phyloP scores from a whole-genome alignment of 2,797 vertebrate species.

The Leucoraja ocellata region DNA sequence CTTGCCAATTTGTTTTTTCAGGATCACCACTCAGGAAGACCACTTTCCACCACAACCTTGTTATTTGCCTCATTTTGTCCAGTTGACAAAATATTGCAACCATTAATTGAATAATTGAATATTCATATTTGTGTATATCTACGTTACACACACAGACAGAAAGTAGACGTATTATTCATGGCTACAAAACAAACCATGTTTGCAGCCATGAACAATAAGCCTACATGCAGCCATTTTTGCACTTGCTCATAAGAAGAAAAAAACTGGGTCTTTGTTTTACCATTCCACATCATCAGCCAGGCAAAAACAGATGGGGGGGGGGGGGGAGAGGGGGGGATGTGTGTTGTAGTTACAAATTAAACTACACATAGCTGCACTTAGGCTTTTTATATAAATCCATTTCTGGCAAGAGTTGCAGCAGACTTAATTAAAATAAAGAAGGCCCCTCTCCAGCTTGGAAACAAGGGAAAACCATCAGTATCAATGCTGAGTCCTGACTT shows the following conservation, averaged over 20 bases:
- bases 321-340: no score
- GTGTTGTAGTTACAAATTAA: not conserved
- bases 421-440: slow-evolving; percentile 10
- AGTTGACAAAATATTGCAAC: not conserved
- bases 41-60: not conserved
- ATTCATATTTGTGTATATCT: not conserved
- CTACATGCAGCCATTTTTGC: not conserved
- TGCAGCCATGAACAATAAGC: not conserved
- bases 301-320: no score
- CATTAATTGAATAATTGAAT: not conserved
- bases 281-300: not conserved
- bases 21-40: not conserved
- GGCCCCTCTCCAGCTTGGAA: not conserved
- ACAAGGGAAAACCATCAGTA: not conserved
- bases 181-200: not conserved
- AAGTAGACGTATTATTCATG: not conserved
- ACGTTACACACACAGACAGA: not conserved
- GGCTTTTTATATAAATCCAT: not conserved
- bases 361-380: not conserved
- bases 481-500: not conserved
- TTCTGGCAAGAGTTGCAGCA: not conserved
- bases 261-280: not conserved
- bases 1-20: not conserved
- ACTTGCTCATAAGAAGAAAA: not conserved
- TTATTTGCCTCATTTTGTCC: not conserved